Conservation (phyloP, 2,113 vertebrate species). For the Machaerirhynchus nigripectus region DNA sequence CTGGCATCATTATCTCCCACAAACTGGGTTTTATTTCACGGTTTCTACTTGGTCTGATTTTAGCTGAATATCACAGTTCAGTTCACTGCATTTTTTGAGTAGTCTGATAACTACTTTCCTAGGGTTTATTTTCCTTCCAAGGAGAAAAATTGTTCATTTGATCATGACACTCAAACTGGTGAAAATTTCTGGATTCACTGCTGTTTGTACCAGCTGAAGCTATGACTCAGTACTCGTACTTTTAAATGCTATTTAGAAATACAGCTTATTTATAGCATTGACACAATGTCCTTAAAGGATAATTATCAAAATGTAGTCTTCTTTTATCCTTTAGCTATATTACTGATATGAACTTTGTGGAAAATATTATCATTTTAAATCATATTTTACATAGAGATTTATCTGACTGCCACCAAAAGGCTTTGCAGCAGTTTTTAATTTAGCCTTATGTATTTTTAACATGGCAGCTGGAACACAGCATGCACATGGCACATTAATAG, state of each 20-base stretch:
- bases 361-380: constrained; percentile 57
- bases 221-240: background rate
- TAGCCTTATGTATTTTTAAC: constrained; percentile 71
- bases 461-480: constrained; percentile 54
- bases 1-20: background rate
- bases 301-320: background rate
- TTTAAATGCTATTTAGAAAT: background rate
- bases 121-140: constrained; percentile 15
- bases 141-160: background rate
- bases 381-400: constrained; percentile 34
- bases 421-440: constrained; percentile 66
- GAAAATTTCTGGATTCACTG: constrained; percentile 4
- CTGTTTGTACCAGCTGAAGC: background rate
- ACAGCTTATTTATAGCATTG: background rate
- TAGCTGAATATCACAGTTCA: background rate
- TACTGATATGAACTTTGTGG: background rate
- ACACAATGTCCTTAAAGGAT: background rate
- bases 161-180: background rate
- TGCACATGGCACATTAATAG: constrained; percentile 45
- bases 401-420: constrained; percentile 47
- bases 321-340: background rate
- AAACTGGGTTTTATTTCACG: background rate
- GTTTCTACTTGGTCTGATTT: background rate
- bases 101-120: background rate
- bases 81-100: background rate